Evolutionary conservation across 2,888 invertebrate species (phyloP), one percentile per base, ranked within the genome.

Genomic region (Leucophenga montana): DNA sequence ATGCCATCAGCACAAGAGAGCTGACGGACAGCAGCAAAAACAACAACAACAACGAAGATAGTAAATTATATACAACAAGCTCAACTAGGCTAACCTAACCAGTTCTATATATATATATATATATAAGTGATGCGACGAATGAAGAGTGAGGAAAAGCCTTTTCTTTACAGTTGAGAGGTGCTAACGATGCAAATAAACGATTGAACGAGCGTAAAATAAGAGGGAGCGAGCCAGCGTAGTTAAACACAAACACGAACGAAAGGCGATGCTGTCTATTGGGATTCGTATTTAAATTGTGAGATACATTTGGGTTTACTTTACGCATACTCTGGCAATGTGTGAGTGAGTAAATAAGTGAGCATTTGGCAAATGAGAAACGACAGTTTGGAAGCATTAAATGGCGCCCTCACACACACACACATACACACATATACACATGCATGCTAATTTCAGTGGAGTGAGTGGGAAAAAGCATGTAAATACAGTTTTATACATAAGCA

Each of bases 341-440:
- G 61, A 39, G 39, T 39, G 31, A 59, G 39, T 39, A 39, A 39
- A 39, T 39, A 8, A 39, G 39, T 11, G 39, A 39, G 11, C 9
- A 39, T 39, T 39, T 39, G 3, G 68, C 68, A 67, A 59, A 68
- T 71, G 71, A 73, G 70, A 57, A 69, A 57, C 56, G 62, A 39
- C 68, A 18, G 14, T 22, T 20, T 67, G 65, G 16, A 71, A 77
- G 73, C 73, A 78, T 83, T 84, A 84, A 86, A 85, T 85, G 85
- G 85, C 85, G 85, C 85, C 85, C 85, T 85, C 68, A 67, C 53
- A 67, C 69, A 31, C 53, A 64, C 71, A 73, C 71, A 70, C 75
- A 67, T 67, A 31, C 53, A 64, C 71, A 73, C 71, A 70, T 74
- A n/a, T n/a, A 77, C 46, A 39, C 31, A 6, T 44, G 46, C 39